Evolutionary conservation across 2,888 invertebrate species (phyloP), one percentile per base, ranked within the genome.

Genomic region (Actias luna): DNA sequence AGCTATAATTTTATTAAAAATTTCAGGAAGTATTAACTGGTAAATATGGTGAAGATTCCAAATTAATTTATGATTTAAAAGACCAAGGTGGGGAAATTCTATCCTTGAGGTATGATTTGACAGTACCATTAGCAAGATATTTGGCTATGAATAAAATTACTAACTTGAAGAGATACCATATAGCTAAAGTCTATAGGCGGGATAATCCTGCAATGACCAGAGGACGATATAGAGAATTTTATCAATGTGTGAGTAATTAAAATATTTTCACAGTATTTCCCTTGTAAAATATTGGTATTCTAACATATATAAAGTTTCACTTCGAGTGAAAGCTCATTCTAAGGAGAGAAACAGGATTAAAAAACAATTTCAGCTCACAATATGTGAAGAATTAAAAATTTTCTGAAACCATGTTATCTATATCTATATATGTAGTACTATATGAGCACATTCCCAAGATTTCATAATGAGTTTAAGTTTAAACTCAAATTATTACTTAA

Each of bases 11-110:
- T 1, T 50, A 10, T 12, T 29, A 8, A 55, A 27, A 64, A 42
- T 84, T 80, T 12, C 84, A 98, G 97, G 99, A 99, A 88, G 98
- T 99, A 4, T 92, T 99, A 60, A 99, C 98, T 25, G 99, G 99
- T 58, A 99, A 99, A 92, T 99, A 99, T 93, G 99, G 99, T 0
- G 99, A 99, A 91, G 99, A 99, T 85, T 98, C 99, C 0, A 99
- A 99, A 84, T 93, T 99, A 12, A 99, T 99, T 65, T 99, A 99
- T 86, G 99, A 99, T 87, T 93, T 99, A 57, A 98, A 98, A 83
- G 99, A 99, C 91, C 99, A 99, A 90, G 99, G 99, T 62, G 99
- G 99, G 33, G 99, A 99, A 93, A 96, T 98, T 65, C 93, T 99
- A 57, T 98, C 99, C 0, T 93, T 99, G 67, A 94, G 99, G 67